Evolutionary conservation across 2,888 invertebrate genomes (phyloP), one percentile per base, ranked within the genome.

Genomic region (Pterostichus madidus): DNA sequence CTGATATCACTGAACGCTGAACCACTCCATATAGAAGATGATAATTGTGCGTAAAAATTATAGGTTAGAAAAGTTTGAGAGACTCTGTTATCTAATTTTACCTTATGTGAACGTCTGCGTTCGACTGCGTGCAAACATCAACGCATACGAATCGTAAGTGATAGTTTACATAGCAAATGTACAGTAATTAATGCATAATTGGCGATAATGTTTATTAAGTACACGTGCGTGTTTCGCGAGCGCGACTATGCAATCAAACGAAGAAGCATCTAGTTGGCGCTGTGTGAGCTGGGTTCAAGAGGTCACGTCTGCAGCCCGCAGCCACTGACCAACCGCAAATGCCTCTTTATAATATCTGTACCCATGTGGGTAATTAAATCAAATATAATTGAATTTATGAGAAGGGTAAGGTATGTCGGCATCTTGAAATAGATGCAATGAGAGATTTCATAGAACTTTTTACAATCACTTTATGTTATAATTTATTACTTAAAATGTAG

Each of bases 131-230:
- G 39, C 39, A 8, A 5, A 39, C 39, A 39, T 6, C 39, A 39
- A 39, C 39, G 39, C 59, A 59, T 59, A 11, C 15, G 53, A 3
- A 53, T 1, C 13, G 17, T 53, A 53, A 53, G 53, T 15, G 15
- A 59, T 59, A 31, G 10, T 59, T 24, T 59, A 17, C 59, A 59
- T 3, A 35, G 32, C 35, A 35, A n/a, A 31, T 31, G 5, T 13
- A 35, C 64, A 35, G 32, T 52, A 32, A 76, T 77, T 53, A 77
- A 77, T 53, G 56, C 39, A 56, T 77, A 77, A 77, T 77, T 77
- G 53, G 53, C 39, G 39, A 35, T 77, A 56, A 77, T 77, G 77
- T 77, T 77, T 77, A 77, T 77, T 77, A 77, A 53, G 35, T 53
- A 53, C 53, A 76, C 52, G 53, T 52, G 76, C 76, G 53, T 52